phyloP scores from a whole-genome alignment of 1,140 invertebrate species.

The Gyrodactylus salaris region DNA sequence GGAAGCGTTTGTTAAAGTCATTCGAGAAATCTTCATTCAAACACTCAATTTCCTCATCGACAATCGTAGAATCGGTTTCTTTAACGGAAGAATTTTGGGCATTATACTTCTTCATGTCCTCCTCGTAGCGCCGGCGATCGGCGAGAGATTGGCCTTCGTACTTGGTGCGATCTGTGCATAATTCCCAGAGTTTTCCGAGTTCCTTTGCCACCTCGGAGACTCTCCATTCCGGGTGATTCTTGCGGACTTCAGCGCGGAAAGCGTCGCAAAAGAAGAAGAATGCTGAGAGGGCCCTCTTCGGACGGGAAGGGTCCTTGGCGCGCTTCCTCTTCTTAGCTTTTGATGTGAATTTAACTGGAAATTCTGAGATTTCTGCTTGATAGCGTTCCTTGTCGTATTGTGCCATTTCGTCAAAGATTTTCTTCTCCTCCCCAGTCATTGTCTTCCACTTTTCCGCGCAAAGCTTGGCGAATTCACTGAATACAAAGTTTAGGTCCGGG shows the following conservation, averaged over 20 bases:
- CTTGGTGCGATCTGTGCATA: constrained; percentile 43
- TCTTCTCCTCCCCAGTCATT: constrained; percentile 12
- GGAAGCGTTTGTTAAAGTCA: too few relatives aligned
- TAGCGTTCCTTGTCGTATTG: constrained; percentile 92
- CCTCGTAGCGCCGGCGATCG: constrained; percentile 68
- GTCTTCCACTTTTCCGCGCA: constrained; percentile 92
- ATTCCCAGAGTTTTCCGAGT: constrained; percentile 67
- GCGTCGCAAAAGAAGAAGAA: constrained; percentile 99
- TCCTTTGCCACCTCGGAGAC: constrained; percentile 94
- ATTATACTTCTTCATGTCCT: constrained; percentile 13
- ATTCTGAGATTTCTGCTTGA: constrained; percentile 59
- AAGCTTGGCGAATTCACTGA: constrained; percentile 76
- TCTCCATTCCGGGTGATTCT: constrained; percentile 53
- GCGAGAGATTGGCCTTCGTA: constrained; percentile 63
- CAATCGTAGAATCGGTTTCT: too few relatives aligned
- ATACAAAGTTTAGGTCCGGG: constrained; percentile 73
- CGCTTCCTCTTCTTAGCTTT: constrained; percentile 41
- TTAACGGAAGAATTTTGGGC: too few relatives aligned
- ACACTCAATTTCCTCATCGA: too few relatives aligned
- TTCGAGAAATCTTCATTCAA: too few relatives aligned
- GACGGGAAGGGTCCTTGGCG: constrained; percentile 76
- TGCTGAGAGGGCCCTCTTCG: constrained; percentile 83
- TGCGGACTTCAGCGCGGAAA: constrained; percentile 64
- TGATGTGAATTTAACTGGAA: constrained; percentile 89
- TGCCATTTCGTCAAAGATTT: constrained; percentile 49